Conservation (phyloP, 2,888 invertebrate species). For the Troides oblongomaculatus region DNA sequence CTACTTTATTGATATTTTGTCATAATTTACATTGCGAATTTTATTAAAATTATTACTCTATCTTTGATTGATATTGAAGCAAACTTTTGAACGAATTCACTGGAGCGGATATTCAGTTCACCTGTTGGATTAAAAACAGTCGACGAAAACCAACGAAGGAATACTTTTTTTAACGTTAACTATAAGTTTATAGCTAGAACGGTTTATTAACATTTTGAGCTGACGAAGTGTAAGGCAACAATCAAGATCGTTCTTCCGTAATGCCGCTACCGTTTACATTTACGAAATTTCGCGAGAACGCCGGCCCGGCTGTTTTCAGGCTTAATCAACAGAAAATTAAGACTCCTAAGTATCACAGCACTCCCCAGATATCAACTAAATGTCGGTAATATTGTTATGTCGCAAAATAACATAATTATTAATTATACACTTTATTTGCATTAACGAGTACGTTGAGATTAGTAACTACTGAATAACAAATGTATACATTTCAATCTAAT, state of each 20-base stretch:
- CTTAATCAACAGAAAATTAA: slow-evolving; percentile 29
- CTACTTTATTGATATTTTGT: too few relatives aligned
- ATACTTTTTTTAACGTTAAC: neutral
- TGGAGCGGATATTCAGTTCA: neutral
- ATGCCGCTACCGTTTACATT: slow-evolving; percentile 23
- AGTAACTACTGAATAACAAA: neutral
- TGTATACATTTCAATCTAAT: neutral
- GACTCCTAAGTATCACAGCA: slow-evolving; percentile 15
- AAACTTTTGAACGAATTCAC: neutral
- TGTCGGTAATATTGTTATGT: slow-evolving; percentile 4
- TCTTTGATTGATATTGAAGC: neutral
- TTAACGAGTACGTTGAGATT: neutral
- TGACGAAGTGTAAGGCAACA: slow-evolving; percentile 12
- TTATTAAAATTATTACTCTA: too few relatives aligned
- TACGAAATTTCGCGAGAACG: slow-evolving; percentile 1
- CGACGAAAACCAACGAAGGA: neutral
- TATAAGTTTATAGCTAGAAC: neutral
- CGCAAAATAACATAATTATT: slow-evolving; percentile 17
- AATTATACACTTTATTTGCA: neutral
- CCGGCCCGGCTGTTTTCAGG: slow-evolving; percentile 21
- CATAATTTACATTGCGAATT: too few relatives aligned
- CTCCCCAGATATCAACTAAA: slow-evolving; percentile 18
- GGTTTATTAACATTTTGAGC: slow-evolving; percentile 9
- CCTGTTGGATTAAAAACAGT: neutral
- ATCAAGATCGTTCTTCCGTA: slow-evolving; percentile 9